phyloP scores from a whole-genome alignment of 2,888 invertebrate species.

The Scaptomyza polygonia region DNA sequence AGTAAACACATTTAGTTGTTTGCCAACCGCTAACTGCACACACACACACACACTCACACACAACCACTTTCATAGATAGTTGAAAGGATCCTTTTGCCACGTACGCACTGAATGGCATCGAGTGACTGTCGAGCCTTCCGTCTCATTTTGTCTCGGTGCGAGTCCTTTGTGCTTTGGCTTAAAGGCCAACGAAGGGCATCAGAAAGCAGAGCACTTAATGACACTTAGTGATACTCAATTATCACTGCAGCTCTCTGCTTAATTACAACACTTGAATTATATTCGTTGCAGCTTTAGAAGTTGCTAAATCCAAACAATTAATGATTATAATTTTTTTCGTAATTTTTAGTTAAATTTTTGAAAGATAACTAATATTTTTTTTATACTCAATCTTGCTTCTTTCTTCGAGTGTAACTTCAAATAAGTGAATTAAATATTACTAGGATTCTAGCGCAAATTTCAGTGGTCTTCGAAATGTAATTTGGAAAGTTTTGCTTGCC shows the following conservation, averaged over 20 bases:
- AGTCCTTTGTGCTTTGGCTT: constrained; percentile 42
- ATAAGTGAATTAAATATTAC: constrained; percentile 31
- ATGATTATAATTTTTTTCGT: no score
- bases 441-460: constrained; percentile 8
- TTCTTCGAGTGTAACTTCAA: constrained; percentile 17
- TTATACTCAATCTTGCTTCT: accelerated
- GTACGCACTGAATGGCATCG: constrained; percentile 39
- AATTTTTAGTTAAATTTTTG: no score
- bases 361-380: no score
- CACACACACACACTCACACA: constrained; percentile 21
- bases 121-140: constrained; percentile 25
- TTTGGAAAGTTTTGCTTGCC: constrained; percentile 50
- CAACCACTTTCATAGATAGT: constrained; percentile 28
- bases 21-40: constrained; percentile 62
- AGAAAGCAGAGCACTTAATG: constrained; percentile 64
- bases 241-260: constrained; percentile 66
- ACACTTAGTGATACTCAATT: constrained; percentile 77
- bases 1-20: constrained; percentile 80
- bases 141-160: constrained; percentile 16
- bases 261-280: constrained; percentile 61
- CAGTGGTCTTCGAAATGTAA: constrained; percentile 45
- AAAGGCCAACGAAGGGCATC: constrained; percentile 37
- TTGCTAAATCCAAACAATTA: no score
- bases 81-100: constrained; percentile 40
- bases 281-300: no score